These are phyloP conservation scores for Coenobita brevimanus DNA, from an alignment of 1,140 invertebrate species.

Conservation along the genomic window DNA sequence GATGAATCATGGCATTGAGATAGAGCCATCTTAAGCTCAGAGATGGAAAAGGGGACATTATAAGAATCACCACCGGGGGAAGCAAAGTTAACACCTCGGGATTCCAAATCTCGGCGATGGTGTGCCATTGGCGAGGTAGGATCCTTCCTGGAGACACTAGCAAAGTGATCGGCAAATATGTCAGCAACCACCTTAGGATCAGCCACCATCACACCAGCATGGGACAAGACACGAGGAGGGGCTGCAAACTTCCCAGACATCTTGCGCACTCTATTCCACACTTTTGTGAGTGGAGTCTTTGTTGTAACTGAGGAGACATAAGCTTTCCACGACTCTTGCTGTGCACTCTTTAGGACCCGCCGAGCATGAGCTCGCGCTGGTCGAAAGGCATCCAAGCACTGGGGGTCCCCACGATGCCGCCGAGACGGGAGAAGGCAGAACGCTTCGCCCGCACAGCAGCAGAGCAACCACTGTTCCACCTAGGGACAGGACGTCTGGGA, in stretches of 20 bases:
- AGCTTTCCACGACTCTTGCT: not conserved
- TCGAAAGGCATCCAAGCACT: conserved; percentile 7
- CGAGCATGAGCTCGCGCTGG: not conserved
- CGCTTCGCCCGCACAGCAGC: too few relatives aligned
- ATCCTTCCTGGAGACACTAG: not conserved
- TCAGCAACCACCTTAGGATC: not conserved
- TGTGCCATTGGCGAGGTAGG: not conserved
- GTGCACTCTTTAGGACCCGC: not conserved
- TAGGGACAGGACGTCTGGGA: too few relatives aligned
- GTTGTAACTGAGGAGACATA: not conserved
- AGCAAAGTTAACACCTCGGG: not conserved
- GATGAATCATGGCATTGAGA: too few relatives aligned
- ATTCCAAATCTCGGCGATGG: not conserved
- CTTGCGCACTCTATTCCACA: conserved; percentile 1
- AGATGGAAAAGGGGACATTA: not conserved
- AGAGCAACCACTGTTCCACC: too few relatives aligned
- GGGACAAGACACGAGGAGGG: not conserved
- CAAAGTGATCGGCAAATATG: not conserved
- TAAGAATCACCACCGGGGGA: not conserved
- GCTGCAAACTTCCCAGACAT: not conserved
- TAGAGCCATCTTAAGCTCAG: not conserved
- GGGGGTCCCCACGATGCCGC: not conserved
- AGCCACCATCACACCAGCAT: not conserved
- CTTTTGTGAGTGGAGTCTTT: not conserved
- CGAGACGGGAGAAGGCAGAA: too few relatives aligned